These are phyloP conservation scores for Pituophis catenifer DNA, from an alignment of 2,113 vertebrate species.

Conservation along the genomic window DNA sequence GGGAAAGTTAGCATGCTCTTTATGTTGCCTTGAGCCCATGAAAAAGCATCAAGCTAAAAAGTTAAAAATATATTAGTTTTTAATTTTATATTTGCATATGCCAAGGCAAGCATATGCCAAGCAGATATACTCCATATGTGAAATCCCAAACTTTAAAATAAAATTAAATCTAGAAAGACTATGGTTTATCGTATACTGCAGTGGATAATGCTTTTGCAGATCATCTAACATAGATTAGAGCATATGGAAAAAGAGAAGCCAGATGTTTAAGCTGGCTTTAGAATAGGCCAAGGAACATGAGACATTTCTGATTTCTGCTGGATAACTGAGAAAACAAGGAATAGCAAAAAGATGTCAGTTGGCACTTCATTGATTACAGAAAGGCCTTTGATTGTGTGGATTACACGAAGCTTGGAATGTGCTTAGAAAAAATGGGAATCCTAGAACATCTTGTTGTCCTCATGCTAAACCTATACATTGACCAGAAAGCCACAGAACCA, in stretches of 20 bases:
- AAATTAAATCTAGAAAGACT: neutral
- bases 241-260: neutral
- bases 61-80: neutral
- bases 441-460: neutral
- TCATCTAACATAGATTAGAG: neutral
- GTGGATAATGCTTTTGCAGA: neutral
- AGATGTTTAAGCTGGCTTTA: neutral
- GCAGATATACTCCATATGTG: neutral
- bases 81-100: neutral
- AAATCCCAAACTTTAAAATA: slow-evolving; percentile 4
- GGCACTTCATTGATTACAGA: neutral
- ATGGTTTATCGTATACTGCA: neutral
- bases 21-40: neutral
- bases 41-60: neutral
- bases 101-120: neutral
- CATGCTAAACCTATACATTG: neutral
- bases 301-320: neutral
- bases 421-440: neutral
- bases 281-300: neutral
- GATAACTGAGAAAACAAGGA: neutral
- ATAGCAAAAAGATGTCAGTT: neutral
- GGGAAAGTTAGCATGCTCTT: neutral
- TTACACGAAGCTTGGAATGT: neutral
- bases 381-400: neutral
- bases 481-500: neutral